Conservation (phyloP, 2,113 vertebrate genomes). For the Nycticebus coucang region DNA sequence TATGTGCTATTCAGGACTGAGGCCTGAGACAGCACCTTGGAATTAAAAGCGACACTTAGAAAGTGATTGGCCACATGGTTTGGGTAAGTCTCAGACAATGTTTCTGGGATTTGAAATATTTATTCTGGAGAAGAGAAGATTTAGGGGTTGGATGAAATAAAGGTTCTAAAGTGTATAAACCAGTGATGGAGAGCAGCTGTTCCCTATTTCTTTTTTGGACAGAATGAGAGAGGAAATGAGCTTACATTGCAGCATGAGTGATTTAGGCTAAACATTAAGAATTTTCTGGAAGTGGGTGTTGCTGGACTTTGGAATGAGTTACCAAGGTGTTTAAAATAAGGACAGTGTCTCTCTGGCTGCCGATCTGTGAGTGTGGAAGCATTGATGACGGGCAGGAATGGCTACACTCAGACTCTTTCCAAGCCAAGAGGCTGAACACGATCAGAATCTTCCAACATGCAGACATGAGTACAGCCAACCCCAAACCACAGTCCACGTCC, state of each 20-base stretch:
- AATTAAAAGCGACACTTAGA: background rate
- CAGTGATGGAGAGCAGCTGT: background rate
- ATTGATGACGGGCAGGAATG: accelerated
- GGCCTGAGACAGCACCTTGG: background rate
- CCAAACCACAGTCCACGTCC: constrained; percentile 66
- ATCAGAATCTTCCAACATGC: background rate
- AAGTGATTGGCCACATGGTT: background rate
- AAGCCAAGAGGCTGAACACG: background rate
- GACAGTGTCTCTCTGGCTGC: background rate
- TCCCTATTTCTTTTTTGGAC: constrained; percentile 54
- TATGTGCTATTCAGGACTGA: background rate
- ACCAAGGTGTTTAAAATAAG: constrained; percentile 20
- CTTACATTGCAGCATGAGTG: constrained; percentile 29
- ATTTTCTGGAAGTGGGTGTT: constrained; percentile 56
- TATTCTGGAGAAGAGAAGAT: constrained; percentile 48
- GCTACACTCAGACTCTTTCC: background rate
- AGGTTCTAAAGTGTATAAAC: background rate
- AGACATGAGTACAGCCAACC: background rate
- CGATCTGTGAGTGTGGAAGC: background rate
- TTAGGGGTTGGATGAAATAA: background rate
- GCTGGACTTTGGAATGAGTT: background rate
- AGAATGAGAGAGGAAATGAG: constrained; percentile 31
- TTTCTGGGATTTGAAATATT: constrained; percentile 2
- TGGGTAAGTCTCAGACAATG: background rate
- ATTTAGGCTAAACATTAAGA: constrained; percentile 26